Base-by-base conservation (phyloP, 2,888 invertebrate species). In the Trichogramma dendrolimi region DNA sequence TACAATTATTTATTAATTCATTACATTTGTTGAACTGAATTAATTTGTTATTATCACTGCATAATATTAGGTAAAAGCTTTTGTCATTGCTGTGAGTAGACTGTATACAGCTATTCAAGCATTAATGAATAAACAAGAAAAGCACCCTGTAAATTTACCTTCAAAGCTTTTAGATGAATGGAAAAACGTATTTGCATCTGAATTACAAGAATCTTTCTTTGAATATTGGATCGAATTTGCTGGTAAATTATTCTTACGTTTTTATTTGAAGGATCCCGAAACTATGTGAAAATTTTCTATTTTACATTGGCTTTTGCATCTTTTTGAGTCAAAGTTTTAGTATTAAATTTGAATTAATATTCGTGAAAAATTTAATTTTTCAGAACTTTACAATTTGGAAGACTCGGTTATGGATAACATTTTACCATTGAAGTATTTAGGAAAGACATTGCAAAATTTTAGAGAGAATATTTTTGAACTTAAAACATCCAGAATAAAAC, bases 141-240 rank as follows among this genome's bases (percentile, higher is more conserved):
- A 73, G 58, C 70, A 78, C 38, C 78, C 80, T 68, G 76, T 80
- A 57, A 56, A 75, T 73, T 68, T 83, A n/a, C 71, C 74, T 2
- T 54, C 70, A 4, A 67, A 69, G 11, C 65, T 86, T 55, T 73
- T 82, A 40, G 81, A 83, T 58, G 93, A 94, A 80, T 94, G 93
- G 93, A 79, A 80, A 55, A 88, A 90, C 76, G 83, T 94, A 59
- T 91, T 93, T 80, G 83, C 85, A 63, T 84, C 85, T 57, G 87
- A 86, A 68, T 80, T 88, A 47, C 83, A 84, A 71, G 71, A 71
- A 55, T 81, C 81, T 66, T 70, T 88, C 11, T 75, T 84, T 51
- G 78, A 81, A 51, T 71, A 85, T 27, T 87, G 85, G 82, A 73
- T 83, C 55, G 75, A 75, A 63, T 71, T 82, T 69, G 67, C 67